phyloP scores from a whole-genome alignment of 1,140 invertebrate genomes.

The Drosophila nebulosa region DNA sequence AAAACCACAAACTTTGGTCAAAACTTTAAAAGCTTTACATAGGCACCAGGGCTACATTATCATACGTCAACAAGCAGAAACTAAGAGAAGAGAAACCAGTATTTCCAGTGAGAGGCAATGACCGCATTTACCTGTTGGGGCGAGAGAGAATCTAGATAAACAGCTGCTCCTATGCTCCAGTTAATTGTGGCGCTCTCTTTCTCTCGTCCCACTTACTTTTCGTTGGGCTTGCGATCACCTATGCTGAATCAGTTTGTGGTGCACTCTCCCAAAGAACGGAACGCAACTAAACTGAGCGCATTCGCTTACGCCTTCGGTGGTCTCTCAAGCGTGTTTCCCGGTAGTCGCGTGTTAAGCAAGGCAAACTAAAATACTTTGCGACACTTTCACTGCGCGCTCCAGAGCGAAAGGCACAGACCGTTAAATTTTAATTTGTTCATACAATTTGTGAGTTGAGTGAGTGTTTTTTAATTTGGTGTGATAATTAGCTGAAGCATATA shows the following conservation, averaged over 20 bases:
- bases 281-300: conserved; percentile 3
- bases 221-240: conserved; percentile 28
- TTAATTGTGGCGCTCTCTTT: background rate
- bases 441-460: background rate
- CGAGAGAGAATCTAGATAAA: background rate
- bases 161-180: conserved; percentile 7
- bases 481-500: conserved; percentile 12
- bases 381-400: conserved; percentile 52
- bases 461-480: conserved; percentile 13
- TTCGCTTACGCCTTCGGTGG: background rate
- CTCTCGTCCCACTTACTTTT: conserved; percentile 3
- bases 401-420: background rate
- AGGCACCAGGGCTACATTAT: background rate
- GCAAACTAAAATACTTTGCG: conserved; percentile 30
- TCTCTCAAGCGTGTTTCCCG: background rate
- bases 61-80: background rate
- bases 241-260: conserved; percentile 40
- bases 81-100: background rate
- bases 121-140: background rate
- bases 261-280: conserved; percentile 27
- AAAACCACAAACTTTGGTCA: background rate
- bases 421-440: background rate
- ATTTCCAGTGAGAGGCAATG: background rate
- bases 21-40: background rate
- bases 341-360: conserved; percentile 2